Conservation (phyloP, 2,888 invertebrate genomes). For the Cancer borealis region DNA sequence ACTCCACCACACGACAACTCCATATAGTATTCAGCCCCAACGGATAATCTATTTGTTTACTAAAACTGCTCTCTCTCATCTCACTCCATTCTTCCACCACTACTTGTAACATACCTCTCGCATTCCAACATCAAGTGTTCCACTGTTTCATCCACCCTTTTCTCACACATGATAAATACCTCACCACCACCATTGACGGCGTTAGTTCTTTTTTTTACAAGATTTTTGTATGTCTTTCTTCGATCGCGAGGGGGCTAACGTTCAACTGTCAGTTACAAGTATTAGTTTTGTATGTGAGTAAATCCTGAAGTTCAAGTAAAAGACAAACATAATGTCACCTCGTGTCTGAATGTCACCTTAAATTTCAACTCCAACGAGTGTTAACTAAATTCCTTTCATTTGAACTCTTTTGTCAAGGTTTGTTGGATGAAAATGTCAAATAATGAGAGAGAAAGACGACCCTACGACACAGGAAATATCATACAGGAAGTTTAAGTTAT, state of each 20-base stretch:
- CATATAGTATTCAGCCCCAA: no score
- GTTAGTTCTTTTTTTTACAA: not conserved
- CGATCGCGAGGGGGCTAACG: not conserved
- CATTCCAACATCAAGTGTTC: no score
- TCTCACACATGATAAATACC: no score
- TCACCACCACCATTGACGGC: not conserved
- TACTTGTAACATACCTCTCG: no score
- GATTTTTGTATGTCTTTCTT: not conserved
- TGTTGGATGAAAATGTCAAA: not conserved
- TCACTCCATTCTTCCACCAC: no score
- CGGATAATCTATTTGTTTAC: no score
- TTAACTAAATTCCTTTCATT: slow-evolving; percentile 46
- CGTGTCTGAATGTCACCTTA: slow-evolving; percentile 46
- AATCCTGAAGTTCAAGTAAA: slow-evolving; percentile 40
- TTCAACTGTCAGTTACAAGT: not conserved
- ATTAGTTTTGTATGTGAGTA: slow-evolving; percentile 35
- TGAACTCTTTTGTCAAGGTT: slow-evolving; percentile 36
- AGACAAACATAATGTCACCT: slow-evolving; percentile 55
- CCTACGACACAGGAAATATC: not conserved
- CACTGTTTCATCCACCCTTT: no score
- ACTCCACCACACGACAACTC: no score
- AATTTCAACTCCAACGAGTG: slow-evolving; percentile 49
- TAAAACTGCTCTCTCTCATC: no score
- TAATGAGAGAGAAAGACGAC: slow-evolving; percentile 4
- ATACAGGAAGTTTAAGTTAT: not conserved